Evolutionary conservation across 35 echinoderm and acorn worm genomes (phyloP), one percentile per base, ranked within the genome.

Genomic region (Ophioderma brevispina): DNA sequence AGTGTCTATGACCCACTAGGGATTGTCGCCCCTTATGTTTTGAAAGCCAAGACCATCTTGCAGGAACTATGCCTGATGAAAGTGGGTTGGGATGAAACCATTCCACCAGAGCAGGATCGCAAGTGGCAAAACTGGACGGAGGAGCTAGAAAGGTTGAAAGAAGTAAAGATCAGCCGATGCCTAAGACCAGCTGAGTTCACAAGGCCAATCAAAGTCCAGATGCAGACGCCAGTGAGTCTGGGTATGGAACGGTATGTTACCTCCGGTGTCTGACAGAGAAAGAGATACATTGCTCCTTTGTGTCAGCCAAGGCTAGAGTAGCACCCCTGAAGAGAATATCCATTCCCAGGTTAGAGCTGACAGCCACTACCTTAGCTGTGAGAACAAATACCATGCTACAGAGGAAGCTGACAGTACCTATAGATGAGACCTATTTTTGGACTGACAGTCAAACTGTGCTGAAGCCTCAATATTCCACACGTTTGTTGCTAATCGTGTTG

Each of bases 401-500:
- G 55, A 19, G 87, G 31, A 85, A 95, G 55, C 42, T 95, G 13
- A 55, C 88, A 21, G 32, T 55, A 28, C 5, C 40, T 17, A 21
- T 11, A 52, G 30, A 52, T 0, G 77, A 25, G 15, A 25, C 19
- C 36, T 88, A 85, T 77, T 94, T 92, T 39, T 95, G 94, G 94
- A 81, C 85, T 23, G 89, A 95, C 76, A 81, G 40, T 17, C n/a
- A 85, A 38, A 89, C 91, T 13, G 85, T 88, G 92, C 88, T 81
- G 94, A 95, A 21, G 86, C 90, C 0, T 37, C 56, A 33, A 70
- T 76, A 25, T 96, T 95, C 80, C 85, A 89, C 43, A 83, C 85
- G 39, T 95, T 88, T 75, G 94, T 95, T 31, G 70, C 94, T 6
- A 95, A 92, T 55, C 42, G 94, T 32, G 90, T 92, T 23, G 89